Evolutionary conservation across 2,113 vertebrate genomes (phyloP).

Genomic region (Phycodurus eques): DNA sequence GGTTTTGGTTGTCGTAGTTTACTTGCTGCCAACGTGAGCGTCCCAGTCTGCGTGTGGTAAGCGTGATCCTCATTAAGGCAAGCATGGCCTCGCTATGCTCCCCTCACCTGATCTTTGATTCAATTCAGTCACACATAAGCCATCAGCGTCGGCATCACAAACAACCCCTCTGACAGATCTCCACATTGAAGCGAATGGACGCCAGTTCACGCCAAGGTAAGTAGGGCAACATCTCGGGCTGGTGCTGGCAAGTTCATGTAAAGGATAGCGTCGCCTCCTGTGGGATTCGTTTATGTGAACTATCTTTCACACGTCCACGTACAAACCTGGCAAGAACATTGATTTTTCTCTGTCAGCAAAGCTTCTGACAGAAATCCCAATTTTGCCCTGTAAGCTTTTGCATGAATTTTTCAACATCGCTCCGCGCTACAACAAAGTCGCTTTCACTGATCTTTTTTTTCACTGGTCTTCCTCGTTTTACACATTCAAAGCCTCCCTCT

Average conservation of each 20-base stretch:
- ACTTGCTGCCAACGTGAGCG: constrained; percentile 8
- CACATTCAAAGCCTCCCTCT: constrained; percentile 20
- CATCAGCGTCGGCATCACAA: constrained; percentile 27
- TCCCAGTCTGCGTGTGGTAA: constrained; percentile 26
- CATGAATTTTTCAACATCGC: constrained; percentile 8
- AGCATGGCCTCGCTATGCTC: constrained; percentile 1
- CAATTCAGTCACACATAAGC: constrained; percentile 51
- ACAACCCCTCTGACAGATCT: constrained; percentile 15
- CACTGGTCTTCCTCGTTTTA: constrained; percentile 13
- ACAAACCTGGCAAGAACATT: constrained; percentile 12
- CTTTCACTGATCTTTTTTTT: constrained; percentile 39
- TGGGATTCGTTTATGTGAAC: constrained; percentile 45
- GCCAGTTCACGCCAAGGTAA: constrained; percentile 37
- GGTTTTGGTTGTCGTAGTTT: neutral
- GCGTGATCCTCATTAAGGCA: constrained; percentile 55
- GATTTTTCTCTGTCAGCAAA: constrained; percentile 35
- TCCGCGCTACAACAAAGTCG: constrained; percentile 7
- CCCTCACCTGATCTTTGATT: constrained; percentile 29
- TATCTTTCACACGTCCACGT: constrained; percentile 12
- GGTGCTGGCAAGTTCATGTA: constrained; percentile 46
- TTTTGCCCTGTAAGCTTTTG: constrained; percentile 19
- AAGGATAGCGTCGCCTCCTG: constrained; percentile 50
- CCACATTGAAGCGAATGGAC: constrained; percentile 5
- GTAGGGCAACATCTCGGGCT: constrained; percentile 54
- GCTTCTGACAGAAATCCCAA: constrained; percentile 5